These are phyloP conservation scores for Ctenopoma multispine DNA, from an alignment of 2,797 vertebrate genomes.

Conservation along the genomic window DNA sequence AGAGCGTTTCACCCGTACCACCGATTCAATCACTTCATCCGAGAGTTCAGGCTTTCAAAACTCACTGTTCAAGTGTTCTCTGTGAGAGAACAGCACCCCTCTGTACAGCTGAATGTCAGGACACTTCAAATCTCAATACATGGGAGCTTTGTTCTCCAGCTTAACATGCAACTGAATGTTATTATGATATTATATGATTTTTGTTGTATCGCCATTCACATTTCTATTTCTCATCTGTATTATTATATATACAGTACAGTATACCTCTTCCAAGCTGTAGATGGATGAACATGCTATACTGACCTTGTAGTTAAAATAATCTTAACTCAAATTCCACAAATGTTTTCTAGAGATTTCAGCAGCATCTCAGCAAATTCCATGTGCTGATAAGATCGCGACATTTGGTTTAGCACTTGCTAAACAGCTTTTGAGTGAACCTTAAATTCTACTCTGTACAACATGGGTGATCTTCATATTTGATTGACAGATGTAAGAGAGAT, in stretches of 20 bases:
- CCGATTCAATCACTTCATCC: conserved; percentile 31
- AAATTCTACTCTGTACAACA: too few species aligned
- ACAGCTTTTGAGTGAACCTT: too few species aligned
- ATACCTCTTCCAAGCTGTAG: background rate
- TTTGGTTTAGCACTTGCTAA: background rate
- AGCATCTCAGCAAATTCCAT: background rate
- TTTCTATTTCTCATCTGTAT: conserved; percentile 4
- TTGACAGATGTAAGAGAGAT: too few species aligned
- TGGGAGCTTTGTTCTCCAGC: conserved; percentile 1
- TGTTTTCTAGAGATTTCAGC: background rate
- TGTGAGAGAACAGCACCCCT: conserved; percentile 38
- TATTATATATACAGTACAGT: background rate
- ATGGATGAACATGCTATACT: background rate
- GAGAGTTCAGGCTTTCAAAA: conserved; percentile 49
- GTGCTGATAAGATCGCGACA: background rate
- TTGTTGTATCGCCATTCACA: background rate
- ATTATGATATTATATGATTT: background rate
- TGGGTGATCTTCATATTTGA: too few species aligned
- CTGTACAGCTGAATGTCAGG: conserved; percentile 47
- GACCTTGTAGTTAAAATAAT: too few species aligned
- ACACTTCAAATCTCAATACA: conserved; percentile 49
- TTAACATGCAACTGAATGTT: conserved; percentile 1
- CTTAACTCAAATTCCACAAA: background rate
- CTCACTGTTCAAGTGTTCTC: conserved; percentile 43
- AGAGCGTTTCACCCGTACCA: conserved; percentile 39